Conservation (phyloP, 2,113 vertebrate genomes). For the Patagioenas fasciata region DNA sequence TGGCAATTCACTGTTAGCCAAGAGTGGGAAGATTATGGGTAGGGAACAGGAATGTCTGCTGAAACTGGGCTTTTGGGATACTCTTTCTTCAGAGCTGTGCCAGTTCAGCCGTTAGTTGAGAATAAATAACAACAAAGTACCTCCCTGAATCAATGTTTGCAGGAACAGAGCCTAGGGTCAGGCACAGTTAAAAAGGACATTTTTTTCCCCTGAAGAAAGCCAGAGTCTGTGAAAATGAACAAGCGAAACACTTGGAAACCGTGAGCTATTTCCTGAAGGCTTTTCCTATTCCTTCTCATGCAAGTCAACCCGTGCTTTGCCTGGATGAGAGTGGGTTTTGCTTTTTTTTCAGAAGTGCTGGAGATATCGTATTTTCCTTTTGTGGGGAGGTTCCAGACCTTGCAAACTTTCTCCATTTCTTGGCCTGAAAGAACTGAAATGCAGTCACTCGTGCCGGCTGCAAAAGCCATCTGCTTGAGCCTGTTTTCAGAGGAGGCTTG, state of each 20-base stretch:
- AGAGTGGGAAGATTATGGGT: neutral
- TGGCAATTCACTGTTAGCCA: neutral
- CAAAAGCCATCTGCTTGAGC: neutral
- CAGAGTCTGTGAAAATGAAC: constrained; percentile 44
- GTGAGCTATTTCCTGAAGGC: constrained; percentile 50
- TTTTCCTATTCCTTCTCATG: constrained; percentile 35
- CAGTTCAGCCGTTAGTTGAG: neutral
- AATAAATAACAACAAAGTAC: constrained; percentile 47
- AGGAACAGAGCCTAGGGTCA: constrained; percentile 22
- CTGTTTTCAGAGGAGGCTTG: neutral
- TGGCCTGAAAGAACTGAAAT: neutral
- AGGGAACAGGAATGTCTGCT: neutral
- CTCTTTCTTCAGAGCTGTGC: constrained; percentile 24
- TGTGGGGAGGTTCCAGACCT: neutral
- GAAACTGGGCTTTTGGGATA: constrained; percentile 24
- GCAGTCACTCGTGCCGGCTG: neutral
- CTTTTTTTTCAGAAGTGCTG: neutral
- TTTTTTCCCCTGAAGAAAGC: constrained; percentile 19
- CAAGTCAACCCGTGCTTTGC: neutral
- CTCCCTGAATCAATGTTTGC: constrained; percentile 38
- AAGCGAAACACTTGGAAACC: constrained; percentile 41
- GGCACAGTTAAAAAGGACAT: neutral
- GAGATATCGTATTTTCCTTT: neutral
- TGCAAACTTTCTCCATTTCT: neutral
- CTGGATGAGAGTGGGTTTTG: neutral